phyloP scores from a whole-genome alignment of 2,797 vertebrate species.

The Pipistrellus nathusii region DNA sequence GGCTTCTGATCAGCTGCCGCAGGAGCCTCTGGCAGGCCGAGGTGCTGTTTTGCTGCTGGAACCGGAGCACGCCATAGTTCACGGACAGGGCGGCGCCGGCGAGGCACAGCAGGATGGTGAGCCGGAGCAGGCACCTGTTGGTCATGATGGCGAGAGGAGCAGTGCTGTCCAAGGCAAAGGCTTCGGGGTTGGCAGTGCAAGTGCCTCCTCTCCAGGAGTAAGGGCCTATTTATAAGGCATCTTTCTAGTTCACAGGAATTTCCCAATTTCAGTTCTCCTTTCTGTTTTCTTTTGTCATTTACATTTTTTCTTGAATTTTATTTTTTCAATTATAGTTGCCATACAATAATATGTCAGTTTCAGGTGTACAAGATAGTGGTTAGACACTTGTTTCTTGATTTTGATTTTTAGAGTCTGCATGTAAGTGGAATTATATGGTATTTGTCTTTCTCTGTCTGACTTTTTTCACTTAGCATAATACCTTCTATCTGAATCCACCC shows the following conservation, averaged over 20 bases:
- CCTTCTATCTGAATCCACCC: neutral
- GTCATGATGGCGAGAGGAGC: slow-evolving; percentile 77
- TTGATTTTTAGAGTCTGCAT: neutral
- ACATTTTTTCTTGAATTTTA: neutral
- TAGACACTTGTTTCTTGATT: neutral
- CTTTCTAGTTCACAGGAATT: slow-evolving; percentile 65
- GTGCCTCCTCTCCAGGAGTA: slow-evolving; percentile 55
- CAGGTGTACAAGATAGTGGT: neutral
- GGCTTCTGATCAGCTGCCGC: slow-evolving; percentile 67
- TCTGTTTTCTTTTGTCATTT: slow-evolving; percentile 79
- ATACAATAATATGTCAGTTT: neutral
- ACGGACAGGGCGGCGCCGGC: slow-evolving; percentile 45
- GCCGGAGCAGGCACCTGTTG: slow-evolving; percentile 60
- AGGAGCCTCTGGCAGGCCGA: slow-evolving; percentile 74
- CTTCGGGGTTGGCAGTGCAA: neutral
- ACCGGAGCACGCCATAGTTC: slow-evolving; percentile 68
- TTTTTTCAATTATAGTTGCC: neutral
- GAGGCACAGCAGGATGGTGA: slow-evolving; percentile 70
- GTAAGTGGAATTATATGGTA: neutral
- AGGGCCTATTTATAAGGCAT: slow-evolving; percentile 67
- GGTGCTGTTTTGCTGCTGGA: slow-evolving; percentile 9
- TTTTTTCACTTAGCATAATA: neutral
- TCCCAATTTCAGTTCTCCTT: slow-evolving; percentile 82
- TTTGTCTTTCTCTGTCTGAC: neutral
- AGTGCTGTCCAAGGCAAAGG: neutral